Percentiles rank a stretch among this genome's conserved stretches.
Conservation (phyloP, 92 coral and sea anemone genomes). For the Zoanthus sansibaricus region DNA sequence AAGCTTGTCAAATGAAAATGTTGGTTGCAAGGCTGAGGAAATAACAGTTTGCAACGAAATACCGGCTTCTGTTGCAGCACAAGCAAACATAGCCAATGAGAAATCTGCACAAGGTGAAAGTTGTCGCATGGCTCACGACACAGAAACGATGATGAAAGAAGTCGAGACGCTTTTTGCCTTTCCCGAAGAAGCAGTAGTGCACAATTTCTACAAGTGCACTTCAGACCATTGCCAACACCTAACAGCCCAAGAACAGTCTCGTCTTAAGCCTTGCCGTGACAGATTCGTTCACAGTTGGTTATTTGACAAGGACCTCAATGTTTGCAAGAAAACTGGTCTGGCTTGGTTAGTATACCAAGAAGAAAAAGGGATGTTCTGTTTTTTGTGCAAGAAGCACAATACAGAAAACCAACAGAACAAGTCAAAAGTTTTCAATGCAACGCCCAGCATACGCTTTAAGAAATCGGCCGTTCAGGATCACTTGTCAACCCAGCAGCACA, state of each 20-base stretch:
- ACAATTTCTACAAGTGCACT: constrained; percentile 56
- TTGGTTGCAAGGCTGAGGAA: too few relatives aligned
- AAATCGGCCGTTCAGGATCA: constrained; percentile 1
- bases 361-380: constrained; percentile 1
- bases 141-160: constrained; percentile 36
- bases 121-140: constrained; percentile 22
- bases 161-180: constrained; percentile 49
- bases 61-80: constrained; percentile 42
- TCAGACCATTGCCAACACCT: constrained; percentile 54
- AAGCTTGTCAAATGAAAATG: too few relatives aligned
- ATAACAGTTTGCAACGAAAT: too few relatives aligned
- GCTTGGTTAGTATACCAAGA: background rate
- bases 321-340: background rate
- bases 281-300: constrained; percentile 59
- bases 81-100: constrained; percentile 23
- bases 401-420: constrained; percentile 3
- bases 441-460: constrained; percentile 13
- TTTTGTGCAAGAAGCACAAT: constrained; percentile 13
- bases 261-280: constrained; percentile 41
- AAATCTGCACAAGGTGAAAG: constrained; percentile 27
- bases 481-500: constrained; percentile 29
- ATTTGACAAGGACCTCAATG: background rate
- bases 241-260: constrained; percentile 50
- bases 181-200: constrained; percentile 46
- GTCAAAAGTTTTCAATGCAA: constrained; percentile 8